phyloP scores from a whole-genome alignment of 2,113 vertebrate species.

The Toxotes chatareus region DNA sequence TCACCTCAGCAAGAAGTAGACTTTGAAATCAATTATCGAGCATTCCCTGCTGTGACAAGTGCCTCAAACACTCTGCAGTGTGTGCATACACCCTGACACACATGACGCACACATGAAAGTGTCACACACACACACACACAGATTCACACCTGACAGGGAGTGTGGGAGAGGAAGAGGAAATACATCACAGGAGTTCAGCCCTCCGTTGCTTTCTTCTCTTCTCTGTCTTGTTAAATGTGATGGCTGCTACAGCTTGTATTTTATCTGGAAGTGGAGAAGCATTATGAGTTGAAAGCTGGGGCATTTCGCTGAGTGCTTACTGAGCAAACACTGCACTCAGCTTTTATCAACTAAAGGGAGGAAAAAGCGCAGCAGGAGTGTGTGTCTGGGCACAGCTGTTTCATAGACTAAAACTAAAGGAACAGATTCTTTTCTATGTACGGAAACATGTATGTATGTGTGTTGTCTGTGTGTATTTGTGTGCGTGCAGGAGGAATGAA shows the following conservation, averaged over 20 bases:
- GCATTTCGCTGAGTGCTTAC: slow-evolving; percentile 34
- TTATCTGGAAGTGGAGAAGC: slow-evolving; percentile 45
- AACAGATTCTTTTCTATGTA: not conserved
- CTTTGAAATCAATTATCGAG: slow-evolving; percentile 71
- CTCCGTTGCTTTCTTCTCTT: slow-evolving; percentile 21
- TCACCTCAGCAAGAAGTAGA: slow-evolving; percentile 48
- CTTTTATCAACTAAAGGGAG: slow-evolving; percentile 48
- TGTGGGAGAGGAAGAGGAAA: slow-evolving; percentile 45
- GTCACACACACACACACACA: not conserved
- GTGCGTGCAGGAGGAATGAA: not conserved
- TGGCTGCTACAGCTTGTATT: slow-evolving; percentile 42
- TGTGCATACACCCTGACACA: slow-evolving; percentile 23
- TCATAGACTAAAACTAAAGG: slow-evolving; percentile 7
- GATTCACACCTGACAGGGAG: slow-evolving; percentile 19
- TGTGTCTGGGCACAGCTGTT: slow-evolving; percentile 11
- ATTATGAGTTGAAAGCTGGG: slow-evolving; percentile 65
- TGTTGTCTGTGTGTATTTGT: not conserved
- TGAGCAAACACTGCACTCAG: slow-evolving; percentile 51
- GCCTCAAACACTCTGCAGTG: slow-evolving; percentile 37
- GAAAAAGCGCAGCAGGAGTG: slow-evolving; percentile 11
- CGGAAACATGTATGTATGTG: not conserved
- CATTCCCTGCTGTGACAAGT: slow-evolving; percentile 54
- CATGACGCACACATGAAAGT: slow-evolving; percentile 1
- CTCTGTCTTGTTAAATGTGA: slow-evolving; percentile 64
- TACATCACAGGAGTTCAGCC: slow-evolving; percentile 44